phyloP scores from a whole-genome alignment of 2,888 invertebrate species.

The Diarsia brunnea region DNA sequence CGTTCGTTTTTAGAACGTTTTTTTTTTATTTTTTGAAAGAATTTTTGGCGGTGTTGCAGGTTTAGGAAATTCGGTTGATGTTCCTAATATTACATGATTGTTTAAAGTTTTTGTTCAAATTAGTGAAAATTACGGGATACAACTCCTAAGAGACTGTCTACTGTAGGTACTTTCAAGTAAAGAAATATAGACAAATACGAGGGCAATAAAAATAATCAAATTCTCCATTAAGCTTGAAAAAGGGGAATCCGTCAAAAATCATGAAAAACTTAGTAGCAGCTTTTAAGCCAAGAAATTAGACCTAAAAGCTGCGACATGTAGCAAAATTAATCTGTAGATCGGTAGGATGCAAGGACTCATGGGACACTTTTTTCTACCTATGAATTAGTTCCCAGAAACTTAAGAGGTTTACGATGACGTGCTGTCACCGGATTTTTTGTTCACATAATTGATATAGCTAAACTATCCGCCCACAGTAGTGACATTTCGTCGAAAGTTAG shows the following conservation, averaged over 20 bases:
- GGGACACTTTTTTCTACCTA: slow-evolving; percentile 47
- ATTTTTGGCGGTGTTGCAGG: slow-evolving; percentile 41
- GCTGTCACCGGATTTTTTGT: slow-evolving; percentile 73
- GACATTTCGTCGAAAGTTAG: slow-evolving; percentile 47
- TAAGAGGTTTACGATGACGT: slow-evolving; percentile 63
- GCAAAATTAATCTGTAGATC: not conserved
- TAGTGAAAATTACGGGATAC: not conserved
- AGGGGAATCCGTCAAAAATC: not conserved
- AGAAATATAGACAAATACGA: not conserved
- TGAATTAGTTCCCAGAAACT: slow-evolving; percentile 65
- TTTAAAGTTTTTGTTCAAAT: not conserved
- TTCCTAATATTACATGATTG: not conserved
- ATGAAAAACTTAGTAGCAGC: not conserved
- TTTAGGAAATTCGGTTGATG: slow-evolving; percentile 11
- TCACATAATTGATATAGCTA: slow-evolving; percentile 68
- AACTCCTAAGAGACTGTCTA: too few species aligned
- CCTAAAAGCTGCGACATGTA: not conserved
- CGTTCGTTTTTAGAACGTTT: slow-evolving; percentile 75
- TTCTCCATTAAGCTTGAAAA: not conserved
- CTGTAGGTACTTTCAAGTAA: not conserved
- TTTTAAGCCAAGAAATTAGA: not conserved
- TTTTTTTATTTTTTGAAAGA: slow-evolving; percentile 36
- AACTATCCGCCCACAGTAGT: slow-evolving; percentile 67
- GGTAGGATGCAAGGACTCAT: slow-evolving; percentile 30
- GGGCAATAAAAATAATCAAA: not conserved